phyloP scores from a whole-genome alignment of 2,797 vertebrate species.

The Coendou prehensilis region DNA sequence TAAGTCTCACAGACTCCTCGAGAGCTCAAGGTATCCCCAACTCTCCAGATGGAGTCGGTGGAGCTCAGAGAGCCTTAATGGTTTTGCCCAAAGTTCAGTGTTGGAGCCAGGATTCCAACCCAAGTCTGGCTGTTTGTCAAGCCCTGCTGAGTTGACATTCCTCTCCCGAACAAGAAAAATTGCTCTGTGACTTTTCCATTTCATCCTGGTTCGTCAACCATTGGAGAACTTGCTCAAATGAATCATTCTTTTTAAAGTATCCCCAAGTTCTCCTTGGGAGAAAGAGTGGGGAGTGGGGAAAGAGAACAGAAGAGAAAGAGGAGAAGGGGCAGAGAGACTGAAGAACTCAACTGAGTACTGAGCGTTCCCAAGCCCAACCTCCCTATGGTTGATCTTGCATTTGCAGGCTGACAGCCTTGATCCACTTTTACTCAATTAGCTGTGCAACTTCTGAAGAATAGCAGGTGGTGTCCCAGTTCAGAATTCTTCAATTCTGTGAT shows the following conservation, averaged over 20 bases:
- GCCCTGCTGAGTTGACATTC: conserved; percentile 23
- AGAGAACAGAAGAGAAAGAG: neutral
- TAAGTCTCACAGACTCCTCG: conserved; percentile 23
- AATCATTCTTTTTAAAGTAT: neutral
- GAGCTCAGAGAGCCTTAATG: conserved; percentile 14
- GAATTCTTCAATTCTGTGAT: neutral
- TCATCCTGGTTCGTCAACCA: neutral
- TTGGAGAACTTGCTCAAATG: conserved; percentile 46
- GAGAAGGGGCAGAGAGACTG: neutral
- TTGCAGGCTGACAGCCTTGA: conserved; percentile 2
- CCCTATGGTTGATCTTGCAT: neutral
- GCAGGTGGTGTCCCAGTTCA: conserved; percentile 17
- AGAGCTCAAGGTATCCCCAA: neutral
- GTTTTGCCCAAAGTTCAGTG: neutral
- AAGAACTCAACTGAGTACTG: neutral
- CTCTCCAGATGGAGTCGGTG: neutral
- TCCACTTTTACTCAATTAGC: conserved; percentile 70
- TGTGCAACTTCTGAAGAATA: conserved; percentile 54
- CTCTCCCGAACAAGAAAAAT: conserved; percentile 33
- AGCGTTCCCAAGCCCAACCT: neutral
- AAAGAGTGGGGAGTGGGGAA: neutral
- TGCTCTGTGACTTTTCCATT: conserved; percentile 31
- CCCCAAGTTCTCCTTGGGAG: neutral
- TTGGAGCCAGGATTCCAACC: conserved; percentile 6
- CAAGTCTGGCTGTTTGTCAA: conserved; percentile 20